Evolutionary conservation across 2,113 vertebrate species (phyloP).

Genomic region (Nyctereutes procyonoides): DNA sequence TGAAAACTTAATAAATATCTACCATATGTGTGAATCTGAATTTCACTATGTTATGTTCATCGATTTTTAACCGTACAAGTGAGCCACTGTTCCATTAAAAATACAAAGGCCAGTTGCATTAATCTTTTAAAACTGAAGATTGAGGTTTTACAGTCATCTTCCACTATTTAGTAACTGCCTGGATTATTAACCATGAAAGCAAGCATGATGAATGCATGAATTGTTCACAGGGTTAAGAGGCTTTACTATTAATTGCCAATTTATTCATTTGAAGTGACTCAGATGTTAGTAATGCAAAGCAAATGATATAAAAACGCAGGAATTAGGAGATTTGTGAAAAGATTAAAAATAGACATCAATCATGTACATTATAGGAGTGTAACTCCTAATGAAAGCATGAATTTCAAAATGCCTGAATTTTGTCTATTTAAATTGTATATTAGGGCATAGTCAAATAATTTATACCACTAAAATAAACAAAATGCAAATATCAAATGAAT

Average conservation of each 20-base stretch:
- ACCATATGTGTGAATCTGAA: neutral
- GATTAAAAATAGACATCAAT: constrained; percentile 56
- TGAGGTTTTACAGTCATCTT: neutral
- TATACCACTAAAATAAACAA: constrained; percentile 50
- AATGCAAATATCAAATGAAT: constrained; percentile 37
- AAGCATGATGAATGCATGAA: neutral
- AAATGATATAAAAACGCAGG: neutral
- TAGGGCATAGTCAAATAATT: constrained; percentile 47
- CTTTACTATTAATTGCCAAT: constrained; percentile 39
- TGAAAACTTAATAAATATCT: neutral
- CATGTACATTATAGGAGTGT: neutral
- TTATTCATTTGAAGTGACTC: constrained; percentile 29
- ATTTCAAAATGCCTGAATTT: constrained; percentile 46
- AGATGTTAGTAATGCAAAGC: constrained; percentile 36
- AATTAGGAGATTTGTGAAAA: constrained; percentile 3
- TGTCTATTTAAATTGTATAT: constrained; percentile 54
- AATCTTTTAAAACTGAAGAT: constrained; percentile 33
- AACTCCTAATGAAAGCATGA: neutral
- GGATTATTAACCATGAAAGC: neutral
- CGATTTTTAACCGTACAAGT: neutral
- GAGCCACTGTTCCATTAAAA: neutral
- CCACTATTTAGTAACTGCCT: neutral
- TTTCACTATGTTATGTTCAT: neutral
- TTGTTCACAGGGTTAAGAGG: neutral
- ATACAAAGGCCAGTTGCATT: neutral